These are phyloP conservation scores for Myrmecobius fasciatus DNA, from an alignment of 2,113 vertebrate species.

Conservation along the genomic window DNA sequence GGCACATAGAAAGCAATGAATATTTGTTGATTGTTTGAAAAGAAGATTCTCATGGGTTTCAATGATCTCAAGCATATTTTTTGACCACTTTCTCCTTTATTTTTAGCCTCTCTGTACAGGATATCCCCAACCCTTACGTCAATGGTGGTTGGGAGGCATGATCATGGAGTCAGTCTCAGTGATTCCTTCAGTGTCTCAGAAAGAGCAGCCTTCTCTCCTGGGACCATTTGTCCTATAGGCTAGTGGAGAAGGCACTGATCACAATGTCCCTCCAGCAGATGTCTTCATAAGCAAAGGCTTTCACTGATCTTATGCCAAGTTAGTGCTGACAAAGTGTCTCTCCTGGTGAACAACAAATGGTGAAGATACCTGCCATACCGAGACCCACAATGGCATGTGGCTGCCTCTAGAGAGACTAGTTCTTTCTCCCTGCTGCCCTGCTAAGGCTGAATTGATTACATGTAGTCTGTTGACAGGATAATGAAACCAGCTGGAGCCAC, in stretches of 20 bases:
- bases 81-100: not conserved
- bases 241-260: not conserved
- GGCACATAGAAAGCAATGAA: not conserved
- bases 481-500: not conserved
- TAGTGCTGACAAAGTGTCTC: not conserved
- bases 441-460: slow-evolving; percentile 2
- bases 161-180: not conserved
- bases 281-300: not conserved
- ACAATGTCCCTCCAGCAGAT: not conserved
- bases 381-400: not conserved
- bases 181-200: not conserved
- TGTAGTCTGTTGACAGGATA: not conserved
- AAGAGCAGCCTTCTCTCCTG: not conserved
- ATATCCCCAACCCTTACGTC: not conserved
- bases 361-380: not conserved
- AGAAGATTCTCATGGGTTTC: not conserved
- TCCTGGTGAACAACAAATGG: not conserved
- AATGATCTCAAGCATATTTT: not conserved
- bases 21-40: not conserved
- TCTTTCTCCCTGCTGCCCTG: not conserved
- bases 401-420: not conserved
- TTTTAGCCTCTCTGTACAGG: not conserved
- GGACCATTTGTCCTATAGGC: not conserved
- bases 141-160: not conserved
- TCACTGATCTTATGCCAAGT: not conserved